Evolutionary conservation across 2,113 vertebrate genomes (phyloP).

Genomic region (Actinemys pallida): DNA sequence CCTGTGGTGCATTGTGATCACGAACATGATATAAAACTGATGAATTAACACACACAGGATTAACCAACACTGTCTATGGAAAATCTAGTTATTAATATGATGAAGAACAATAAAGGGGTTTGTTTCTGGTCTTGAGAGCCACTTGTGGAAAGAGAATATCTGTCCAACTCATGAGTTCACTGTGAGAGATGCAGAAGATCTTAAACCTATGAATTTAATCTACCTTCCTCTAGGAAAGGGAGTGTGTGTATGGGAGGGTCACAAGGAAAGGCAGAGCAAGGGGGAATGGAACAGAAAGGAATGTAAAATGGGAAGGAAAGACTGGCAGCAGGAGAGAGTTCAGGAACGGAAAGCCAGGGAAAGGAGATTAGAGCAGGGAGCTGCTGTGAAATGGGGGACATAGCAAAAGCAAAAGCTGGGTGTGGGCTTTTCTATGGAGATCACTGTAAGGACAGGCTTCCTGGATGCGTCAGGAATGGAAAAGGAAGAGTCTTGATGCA

Average conservation of each 20-base stretch:
- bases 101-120: neutral
- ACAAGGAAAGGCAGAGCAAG: neutral
- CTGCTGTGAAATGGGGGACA: neutral
- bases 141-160: neutral
- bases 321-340: neutral
- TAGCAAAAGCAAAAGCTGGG: neutral
- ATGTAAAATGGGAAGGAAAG: neutral
- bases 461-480: neutral
- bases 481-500: neutral
- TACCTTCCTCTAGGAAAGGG: neutral
- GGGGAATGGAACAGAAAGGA: neutral
- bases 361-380: neutral
- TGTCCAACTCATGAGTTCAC: neutral
- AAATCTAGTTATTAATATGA: neutral
- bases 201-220: neutral
- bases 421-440: neutral
- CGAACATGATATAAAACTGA: neutral
- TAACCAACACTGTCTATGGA: neutral
- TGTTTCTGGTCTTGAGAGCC: neutral
- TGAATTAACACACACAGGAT: neutral
- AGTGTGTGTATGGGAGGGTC: neutral
- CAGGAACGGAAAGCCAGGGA: neutral
- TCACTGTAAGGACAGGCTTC: neutral
- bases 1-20: neutral
- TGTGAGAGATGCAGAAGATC: neutral